Conservation (phyloP, 2,888 invertebrate genomes). For the Aphodius sticticus region DNA sequence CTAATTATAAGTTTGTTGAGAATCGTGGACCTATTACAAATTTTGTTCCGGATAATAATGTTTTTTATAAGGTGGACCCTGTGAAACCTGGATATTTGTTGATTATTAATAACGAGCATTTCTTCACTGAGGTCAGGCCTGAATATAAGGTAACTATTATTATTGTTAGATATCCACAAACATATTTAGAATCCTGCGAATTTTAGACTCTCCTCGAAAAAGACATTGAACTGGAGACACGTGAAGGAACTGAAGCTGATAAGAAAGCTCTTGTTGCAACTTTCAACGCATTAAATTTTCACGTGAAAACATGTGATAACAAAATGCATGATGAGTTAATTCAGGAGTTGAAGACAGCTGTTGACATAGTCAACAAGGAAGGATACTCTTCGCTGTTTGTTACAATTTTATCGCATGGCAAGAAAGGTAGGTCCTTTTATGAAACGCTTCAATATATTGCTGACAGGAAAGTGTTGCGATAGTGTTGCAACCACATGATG, state of each 20-base stretch:
- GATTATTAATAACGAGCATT: slow-evolving; percentile 58
- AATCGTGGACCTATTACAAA: background rate
- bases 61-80: slow-evolving; percentile 49
- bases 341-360: slow-evolving; percentile 44
- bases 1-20: slow-evolving; percentile 4
- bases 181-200: too few relatives aligned
- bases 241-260: slow-evolving; percentile 58
- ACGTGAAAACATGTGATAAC: slow-evolving; percentile 49
- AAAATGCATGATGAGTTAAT: slow-evolving; percentile 51
- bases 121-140: slow-evolving; percentile 49
- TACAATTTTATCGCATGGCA: slow-evolving; percentile 61
- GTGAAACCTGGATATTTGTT: slow-evolving; percentile 55
- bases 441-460: background rate
- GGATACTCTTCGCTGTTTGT: slow-evolving; percentile 57
- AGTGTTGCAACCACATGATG: background rate
- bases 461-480: background rate
- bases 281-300: slow-evolving; percentile 57
- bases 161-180: background rate
- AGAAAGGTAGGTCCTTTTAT: slow-evolving; percentile 49
- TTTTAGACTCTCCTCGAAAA: slow-evolving; percentile 21
- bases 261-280: slow-evolving; percentile 50
- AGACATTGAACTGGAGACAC: slow-evolving; percentile 48
- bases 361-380: slow-evolving; percentile 48
- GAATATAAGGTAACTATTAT: slow-evolving; percentile 37
- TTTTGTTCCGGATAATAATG: slow-evolving; percentile 26